Base-by-base conservation (phyloP, 2,113 vertebrate genomes). In the Rhinoderma darwinii region DNA sequence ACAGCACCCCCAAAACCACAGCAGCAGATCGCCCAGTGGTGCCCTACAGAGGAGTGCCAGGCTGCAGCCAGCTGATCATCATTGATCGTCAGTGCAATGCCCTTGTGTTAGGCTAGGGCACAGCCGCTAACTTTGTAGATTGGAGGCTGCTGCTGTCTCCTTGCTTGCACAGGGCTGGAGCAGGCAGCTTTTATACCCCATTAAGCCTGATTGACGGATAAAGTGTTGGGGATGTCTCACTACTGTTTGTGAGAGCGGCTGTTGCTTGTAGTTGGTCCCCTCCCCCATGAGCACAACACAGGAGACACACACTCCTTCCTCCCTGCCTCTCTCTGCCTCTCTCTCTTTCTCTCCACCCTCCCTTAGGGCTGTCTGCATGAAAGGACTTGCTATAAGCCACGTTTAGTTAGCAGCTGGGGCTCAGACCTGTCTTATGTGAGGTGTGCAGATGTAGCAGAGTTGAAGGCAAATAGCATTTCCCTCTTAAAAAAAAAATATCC, bases 141-240 rank as follows among this genome's bases (percentile, higher is more conserved):
- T 32, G 27, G 51, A n/a, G 18, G 75, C 44, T 30, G 41, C 37
- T 39, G 30, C 44, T 54, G 27, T 27, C 11, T 14, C 32, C 59
- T 88, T 70, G 27, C 90, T 41, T 89, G 86, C 76, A 4, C 39
- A 87, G 91, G 63, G 90, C 91, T 68, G 89, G 1, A 54, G 43
- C 84, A 88, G 90, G 86, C 92, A 95, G 93, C 89, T 95, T 96
- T 94, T 92, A 94, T 94, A 95, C 93, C 92, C 93, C 91, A 96
- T 96, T 96, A 95, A 97, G 96, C 95, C 96, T 98, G 97, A 98
- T 96, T 97, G 97, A 96, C 96, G 96, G 96, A 94, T 94, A 91
- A 95, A 96, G 96, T 95, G 94, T 93, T 90, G 92, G 92, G 91
- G 90, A 93, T 95, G 92, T 94, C 93, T 92, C 95, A 92, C 94